Base-by-base conservation (phyloP, 1,140 invertebrate genomes). In the Temnothorax curvispinosus region DNA sequence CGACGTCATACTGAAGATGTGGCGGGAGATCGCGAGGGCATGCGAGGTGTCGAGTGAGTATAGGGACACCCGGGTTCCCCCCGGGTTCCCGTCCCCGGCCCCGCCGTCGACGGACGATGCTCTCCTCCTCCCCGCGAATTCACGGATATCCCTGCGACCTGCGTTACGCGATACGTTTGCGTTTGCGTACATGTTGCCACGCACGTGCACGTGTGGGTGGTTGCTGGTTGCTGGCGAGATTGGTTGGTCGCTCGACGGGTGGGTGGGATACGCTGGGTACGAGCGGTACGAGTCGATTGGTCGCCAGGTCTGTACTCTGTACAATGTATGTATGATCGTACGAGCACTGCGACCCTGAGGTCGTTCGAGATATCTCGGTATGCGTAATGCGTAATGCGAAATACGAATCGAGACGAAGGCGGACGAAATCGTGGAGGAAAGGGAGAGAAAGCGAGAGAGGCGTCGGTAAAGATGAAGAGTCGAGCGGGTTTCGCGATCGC, bases 11-110 rank as follows among this genome's bases (percentile, higher is more conserved):
- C 72, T 92, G 44, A 92, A 90, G 87, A 92, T 93, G 88, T 93
- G 92, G 92, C 91, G 91, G 65, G 92, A 93, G 89, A 93, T 93
- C 65, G 92, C 92, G 60, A 89, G 91, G 82, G 78, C 92, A 54
- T 93, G 92, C 87, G 92, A 93, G 87, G 92, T 93, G 67, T 92
- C 92, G 50, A 92, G 92, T 93, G 77, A 93, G 92, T 93, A 93
- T 88, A 64, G 65, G 27, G 18, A 44, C 27, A 27, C 18, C 11
- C 50, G 50, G 27, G 27, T 27, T 27, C 27, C 21, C 13, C 18
- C 11, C 50, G 50, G 27, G 27, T 27, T 27, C 27, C 21, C 13
- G 38, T 2, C 47, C 35, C 38, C 38, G 38, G 38, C 6, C 38
- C 38, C 38, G 3, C 38, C 44, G 21, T 32, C 44, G 56, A 52